Evolutionary conservation across 1,140 invertebrate species (phyloP).

Genomic region (Wiebesia pumilae): DNA sequence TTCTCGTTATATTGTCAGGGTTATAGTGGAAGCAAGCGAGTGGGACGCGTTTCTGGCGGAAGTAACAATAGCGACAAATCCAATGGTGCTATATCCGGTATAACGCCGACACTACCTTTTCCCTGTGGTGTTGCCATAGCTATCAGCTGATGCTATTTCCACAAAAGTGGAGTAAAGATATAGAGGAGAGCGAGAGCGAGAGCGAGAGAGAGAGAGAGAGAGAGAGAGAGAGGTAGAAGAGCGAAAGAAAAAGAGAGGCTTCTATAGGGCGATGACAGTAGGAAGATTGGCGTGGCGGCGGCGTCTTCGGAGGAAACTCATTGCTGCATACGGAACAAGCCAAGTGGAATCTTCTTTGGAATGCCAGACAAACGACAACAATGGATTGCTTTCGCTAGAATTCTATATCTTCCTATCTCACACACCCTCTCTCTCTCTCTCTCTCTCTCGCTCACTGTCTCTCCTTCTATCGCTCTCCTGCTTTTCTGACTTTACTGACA

Average conservation of each 20-base stretch:
- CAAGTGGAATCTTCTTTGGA: slow-evolving; percentile 64
- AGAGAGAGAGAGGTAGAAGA: background rate
- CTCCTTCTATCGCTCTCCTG: background rate
- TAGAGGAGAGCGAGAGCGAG: background rate
- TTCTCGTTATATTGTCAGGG: slow-evolving; percentile 56
- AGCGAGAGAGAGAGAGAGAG: background rate
- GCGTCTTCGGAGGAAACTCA: slow-evolving; percentile 59
- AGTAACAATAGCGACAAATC: slow-evolving; percentile 64
- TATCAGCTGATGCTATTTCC: slow-evolving; percentile 53
- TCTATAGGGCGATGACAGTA: slow-evolving; percentile 24
- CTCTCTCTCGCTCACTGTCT: slow-evolving; percentile 8
- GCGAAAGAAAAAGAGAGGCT: background rate
- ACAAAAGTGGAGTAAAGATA: background rate
- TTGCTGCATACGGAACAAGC: slow-evolving; percentile 61
- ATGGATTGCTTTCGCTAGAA: slow-evolving; percentile 64
- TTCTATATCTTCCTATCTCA: slow-evolving; percentile 45
- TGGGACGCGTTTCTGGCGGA: slow-evolving; percentile 50
- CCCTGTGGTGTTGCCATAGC: background rate
- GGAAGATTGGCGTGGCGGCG: slow-evolving; percentile 37
- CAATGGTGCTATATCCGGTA: slow-evolving; percentile 52
- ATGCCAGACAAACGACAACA: slow-evolving; percentile 64
- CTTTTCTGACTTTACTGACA: slow-evolving; percentile 42
- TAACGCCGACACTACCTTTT: background rate
- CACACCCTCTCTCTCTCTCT: background rate
- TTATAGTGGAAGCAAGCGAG: background rate